A percentile compares a stretch with the other conserved stretches of the same genome.
Conservation (phyloP, 2,113 vertebrate species). For the Ivindomyrus marchei region DNA sequence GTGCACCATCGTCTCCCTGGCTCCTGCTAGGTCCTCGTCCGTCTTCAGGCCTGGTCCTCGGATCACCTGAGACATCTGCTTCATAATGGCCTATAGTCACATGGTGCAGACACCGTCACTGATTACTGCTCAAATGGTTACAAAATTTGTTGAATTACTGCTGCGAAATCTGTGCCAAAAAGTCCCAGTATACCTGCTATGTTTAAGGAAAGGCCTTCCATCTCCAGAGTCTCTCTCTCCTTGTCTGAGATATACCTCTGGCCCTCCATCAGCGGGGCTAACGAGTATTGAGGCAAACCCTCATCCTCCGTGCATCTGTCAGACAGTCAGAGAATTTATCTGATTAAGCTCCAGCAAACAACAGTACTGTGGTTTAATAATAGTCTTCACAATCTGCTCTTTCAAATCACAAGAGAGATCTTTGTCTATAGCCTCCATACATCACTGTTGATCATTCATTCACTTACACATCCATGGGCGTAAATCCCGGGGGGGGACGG, state of each 20-base stretch:
- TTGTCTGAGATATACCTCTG: background rate
- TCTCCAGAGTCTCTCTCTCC: slow-evolving; percentile 26
- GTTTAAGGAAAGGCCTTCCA: slow-evolving; percentile 15
- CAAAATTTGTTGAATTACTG: background rate
- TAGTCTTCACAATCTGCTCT: background rate
- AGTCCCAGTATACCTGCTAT: background rate
- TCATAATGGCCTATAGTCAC: background rate
- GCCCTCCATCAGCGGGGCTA: background rate
- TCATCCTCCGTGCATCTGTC: slow-evolving; percentile 27
- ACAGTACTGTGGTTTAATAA: background rate
- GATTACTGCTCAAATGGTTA: background rate
- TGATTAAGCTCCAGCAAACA: background rate
- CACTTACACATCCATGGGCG: no score
- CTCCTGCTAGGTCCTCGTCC: slow-evolving; percentile 7
- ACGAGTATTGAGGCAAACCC: background rate
- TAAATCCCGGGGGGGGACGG: no score
- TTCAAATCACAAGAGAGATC: background rate
- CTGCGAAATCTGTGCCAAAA: background rate
- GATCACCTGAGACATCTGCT: background rate
- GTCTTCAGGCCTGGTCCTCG: background rate
- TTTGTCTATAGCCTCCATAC: background rate
- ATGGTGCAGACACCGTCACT: background rate
- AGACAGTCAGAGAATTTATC: background rate
- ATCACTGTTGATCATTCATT: background rate
- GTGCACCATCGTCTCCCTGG: slow-evolving; percentile 31